Percentiles rank a stretch among this genome's conserved stretches.
Evolutionary conservation across 37 sponge, comb jelly and placozoan genomes (phyloP).

Genomic region (Mnemiopsis leidyi): DNA sequence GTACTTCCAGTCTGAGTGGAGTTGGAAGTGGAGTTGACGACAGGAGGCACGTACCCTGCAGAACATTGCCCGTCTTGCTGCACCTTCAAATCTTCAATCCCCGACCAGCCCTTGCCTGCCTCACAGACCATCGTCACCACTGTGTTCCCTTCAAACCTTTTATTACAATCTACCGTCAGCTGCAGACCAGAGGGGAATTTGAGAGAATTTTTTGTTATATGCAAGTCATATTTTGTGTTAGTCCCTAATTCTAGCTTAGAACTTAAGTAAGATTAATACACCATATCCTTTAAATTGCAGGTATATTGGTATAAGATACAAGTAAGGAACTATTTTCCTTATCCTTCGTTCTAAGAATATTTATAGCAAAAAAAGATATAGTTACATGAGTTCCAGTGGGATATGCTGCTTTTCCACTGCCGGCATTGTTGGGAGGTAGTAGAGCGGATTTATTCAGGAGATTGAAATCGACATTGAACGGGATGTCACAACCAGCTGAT

Average conservation of each 20-base stretch:
- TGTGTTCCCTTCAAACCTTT: not conserved
- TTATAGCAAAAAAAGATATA: no score
- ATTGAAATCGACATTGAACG: not conserved
- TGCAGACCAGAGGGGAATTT: no score
- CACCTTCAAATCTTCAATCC: not conserved
- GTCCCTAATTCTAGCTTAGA: no score
- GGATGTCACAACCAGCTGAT: constrained; percentile 11
- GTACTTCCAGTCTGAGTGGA: not conserved
- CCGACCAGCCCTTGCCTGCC: not conserved
- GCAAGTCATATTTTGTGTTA: no score
- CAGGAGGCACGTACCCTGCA: not conserved
- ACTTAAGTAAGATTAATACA: no score
- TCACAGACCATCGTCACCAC: constrained; percentile 7
- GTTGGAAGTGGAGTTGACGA: not conserved
- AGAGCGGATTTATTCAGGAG: not conserved
- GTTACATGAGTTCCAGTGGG: not conserved
- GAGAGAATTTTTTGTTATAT: no score
- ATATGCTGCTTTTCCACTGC: not conserved
- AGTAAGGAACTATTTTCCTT: no score
- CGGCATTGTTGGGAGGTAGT: not conserved
- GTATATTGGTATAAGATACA: no score
- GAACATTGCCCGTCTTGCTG: not conserved
- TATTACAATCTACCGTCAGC: not conserved
- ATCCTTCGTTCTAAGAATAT: no score
- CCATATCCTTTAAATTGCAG: no score